phyloP scores from a whole-genome alignment of 2,888 invertebrate genomes.

The Eupithecia pulchellata region DNA sequence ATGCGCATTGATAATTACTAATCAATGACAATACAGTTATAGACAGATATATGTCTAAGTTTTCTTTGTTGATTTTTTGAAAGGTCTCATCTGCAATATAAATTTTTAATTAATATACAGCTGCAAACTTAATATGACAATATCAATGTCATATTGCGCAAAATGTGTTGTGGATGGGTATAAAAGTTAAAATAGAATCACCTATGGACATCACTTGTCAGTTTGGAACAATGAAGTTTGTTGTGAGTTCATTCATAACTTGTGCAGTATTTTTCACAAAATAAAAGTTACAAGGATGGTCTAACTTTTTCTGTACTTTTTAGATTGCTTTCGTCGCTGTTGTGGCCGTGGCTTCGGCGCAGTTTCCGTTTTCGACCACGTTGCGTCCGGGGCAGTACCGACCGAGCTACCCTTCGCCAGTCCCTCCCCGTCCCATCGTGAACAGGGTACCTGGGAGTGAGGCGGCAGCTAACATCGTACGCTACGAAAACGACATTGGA shows the following conservation, averaged over 20 bases:
- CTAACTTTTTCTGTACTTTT: too few relatives aligned
- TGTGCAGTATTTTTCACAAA: background rate
- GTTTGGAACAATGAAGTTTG: slow-evolving; percentile 63
- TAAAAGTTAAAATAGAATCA: slow-evolving; percentile 56
- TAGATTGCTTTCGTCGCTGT: slow-evolving; percentile 62
- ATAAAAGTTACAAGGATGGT: background rate
- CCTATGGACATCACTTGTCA: slow-evolving; percentile 54
- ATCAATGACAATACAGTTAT: slow-evolving; percentile 4
- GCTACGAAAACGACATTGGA: slow-evolving; percentile 67
- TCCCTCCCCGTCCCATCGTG: slow-evolving; percentile 46
- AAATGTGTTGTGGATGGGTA: slow-evolving; percentile 54
- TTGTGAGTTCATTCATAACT: slow-evolving; percentile 54
- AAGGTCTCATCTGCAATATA: slow-evolving; percentile 43
- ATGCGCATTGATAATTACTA: background rate
- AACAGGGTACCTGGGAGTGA: slow-evolving; percentile 52
- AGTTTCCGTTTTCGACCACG: slow-evolving; percentile 45
- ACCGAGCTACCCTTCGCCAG: slow-evolving; percentile 30
- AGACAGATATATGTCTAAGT: slow-evolving; percentile 18
- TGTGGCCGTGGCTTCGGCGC: slow-evolving; percentile 66
- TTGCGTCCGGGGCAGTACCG: slow-evolving; percentile 30
- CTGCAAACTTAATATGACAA: slow-evolving; percentile 59
- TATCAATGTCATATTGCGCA: slow-evolving; percentile 68
- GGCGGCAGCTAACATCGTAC: slow-evolving; percentile 62
- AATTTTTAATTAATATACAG: slow-evolving; percentile 55
- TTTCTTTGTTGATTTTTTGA: slow-evolving; percentile 41